Evolutionary conservation across 2,888 invertebrate genomes (phyloP), one percentile per base, ranked within the genome.

Genomic region (Serripes groenlandicus): DNA sequence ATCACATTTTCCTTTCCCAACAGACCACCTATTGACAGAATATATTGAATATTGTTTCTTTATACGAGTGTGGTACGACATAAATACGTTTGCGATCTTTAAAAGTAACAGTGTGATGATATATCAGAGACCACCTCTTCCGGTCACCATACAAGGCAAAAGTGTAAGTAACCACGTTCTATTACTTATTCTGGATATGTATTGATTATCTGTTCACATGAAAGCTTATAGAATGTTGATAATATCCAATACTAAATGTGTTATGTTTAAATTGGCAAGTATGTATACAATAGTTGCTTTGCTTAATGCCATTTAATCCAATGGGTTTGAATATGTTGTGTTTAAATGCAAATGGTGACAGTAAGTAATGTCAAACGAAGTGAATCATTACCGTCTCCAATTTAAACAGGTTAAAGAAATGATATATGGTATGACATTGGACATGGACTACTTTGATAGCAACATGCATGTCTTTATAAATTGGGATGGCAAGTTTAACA

Each of bases 81-180:
- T 52, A 9, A 78, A 83, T 37, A 82, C 80, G 1, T 86, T 69
- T 72, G 83, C 85, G 7, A 72, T 83, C 11, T 89, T 86, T 49
- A 89, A 86, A 75, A 86, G 87, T 54, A 60, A 78, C 28, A 87
- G 89, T 23, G 75, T 87, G 11, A 77, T 75, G 23, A 81, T 86
- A 42, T 76, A 79, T 30, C 66, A 83, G 2, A 78, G 64, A 72
- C 83, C 81, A 35, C 86, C 89, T 3, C 32, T 74, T 64, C 30
- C 82, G 15, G 84, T 78, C 3, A 78, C 72, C 21, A 78, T 87
- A 3, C 78, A 58, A 42, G 87, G 88, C 30, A 69, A 75, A 66
- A 42, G 26, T 37, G 66, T 66, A 66, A 66, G 66, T 66, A 32
- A n/a, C n/a, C n/a, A n/a, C n/a, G n/a, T n/a, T n/a, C n/a, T n/a